Evolutionary conservation across 2,797 vertebrate species (phyloP), one percentile per base, ranked within the genome.

Genomic region (Pterois miles): DNA sequence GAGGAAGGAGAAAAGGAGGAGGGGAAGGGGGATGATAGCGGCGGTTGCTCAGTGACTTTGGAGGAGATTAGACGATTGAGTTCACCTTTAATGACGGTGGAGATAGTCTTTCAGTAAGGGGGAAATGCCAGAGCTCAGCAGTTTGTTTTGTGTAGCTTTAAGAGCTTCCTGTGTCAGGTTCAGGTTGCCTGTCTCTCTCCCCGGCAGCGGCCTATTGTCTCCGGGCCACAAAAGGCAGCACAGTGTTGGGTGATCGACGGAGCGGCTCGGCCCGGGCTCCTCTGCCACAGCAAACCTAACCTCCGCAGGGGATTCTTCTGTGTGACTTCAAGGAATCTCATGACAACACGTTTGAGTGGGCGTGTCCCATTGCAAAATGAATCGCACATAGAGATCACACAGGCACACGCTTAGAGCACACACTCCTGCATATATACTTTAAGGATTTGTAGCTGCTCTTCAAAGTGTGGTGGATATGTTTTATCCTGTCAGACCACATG

Each of bases 91-190:
- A 94, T 92, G 93, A 89, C 74, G 82, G 78, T 85, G 86, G 89
- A 94, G 93, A 95, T 94, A 95, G 93, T 94, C 94, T 96, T 96
- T 95, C 94, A 94, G 92, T 62, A 78, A 70, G 86, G 90, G 59
- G 92, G 90, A 89, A 92, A 95, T 93, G 89, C 91, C 92, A 88
- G 86, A 93, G 92, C 94, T 94, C 93, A 95, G 95, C 93, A 92
- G 93, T 95, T 96, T 95, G 94, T 95, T 95, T 94, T 89, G 89
- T 92, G 90, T 92, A 81, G 93, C 92, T 92, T 92, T 94, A 92
- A 94, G 93, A 94, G 94, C 94, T 96, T 96, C 95, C 95, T 95
- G 93, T 94, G 93, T 92, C 92, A 91, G 95, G 94, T 94, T 96
- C 95, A 93, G 93, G 94, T 96, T 95, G 92, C 95, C 81, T 82